These are phyloP conservation scores for Chrysolina oricalcia DNA, from an alignment of 2,888 invertebrate species.

Conservation along the genomic window DNA sequence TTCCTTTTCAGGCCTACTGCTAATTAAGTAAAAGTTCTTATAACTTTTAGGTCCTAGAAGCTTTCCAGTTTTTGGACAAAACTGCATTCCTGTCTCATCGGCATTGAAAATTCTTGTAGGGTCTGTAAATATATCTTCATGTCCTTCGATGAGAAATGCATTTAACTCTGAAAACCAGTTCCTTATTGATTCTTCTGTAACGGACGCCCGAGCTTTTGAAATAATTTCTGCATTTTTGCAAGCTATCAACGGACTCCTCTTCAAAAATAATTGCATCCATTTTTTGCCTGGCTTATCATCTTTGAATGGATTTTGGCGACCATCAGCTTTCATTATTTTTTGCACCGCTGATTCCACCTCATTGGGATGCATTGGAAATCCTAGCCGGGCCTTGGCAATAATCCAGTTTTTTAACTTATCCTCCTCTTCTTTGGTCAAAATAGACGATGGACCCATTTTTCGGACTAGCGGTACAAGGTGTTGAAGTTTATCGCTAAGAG, in stretches of 20 bases:
- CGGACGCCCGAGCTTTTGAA: constrained; percentile 32
- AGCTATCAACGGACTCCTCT: constrained; percentile 24
- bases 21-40: constrained; percentile 35
- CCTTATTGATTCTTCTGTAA: constrained; percentile 26
- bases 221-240: constrained; percentile 23
- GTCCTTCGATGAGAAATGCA: not conserved
- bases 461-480: not conserved
- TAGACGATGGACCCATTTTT: not conserved
- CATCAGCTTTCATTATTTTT: not conserved
- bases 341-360: constrained; percentile 37
- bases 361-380: constrained; percentile 48
- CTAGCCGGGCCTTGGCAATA: constrained; percentile 44
- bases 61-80: constrained; percentile 46
- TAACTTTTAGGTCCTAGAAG: constrained; percentile 28
- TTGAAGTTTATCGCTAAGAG: not conserved
- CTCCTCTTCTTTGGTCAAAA: constrained; percentile 39
- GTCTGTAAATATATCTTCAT: constrained; percentile 11
- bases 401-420: constrained; percentile 45
- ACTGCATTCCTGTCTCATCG: constrained; percentile 50
- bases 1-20: constrained; percentile 30
- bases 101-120: constrained; percentile 36
- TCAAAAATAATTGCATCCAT: constrained; percentile 32
- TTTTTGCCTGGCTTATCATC: constrained; percentile 25
- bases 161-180: constrained; percentile 29
- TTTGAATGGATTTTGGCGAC: constrained; percentile 21